Base-by-base conservation (phyloP, 2,888 invertebrate genomes). In the Brachyopa scutellaris region DNA sequence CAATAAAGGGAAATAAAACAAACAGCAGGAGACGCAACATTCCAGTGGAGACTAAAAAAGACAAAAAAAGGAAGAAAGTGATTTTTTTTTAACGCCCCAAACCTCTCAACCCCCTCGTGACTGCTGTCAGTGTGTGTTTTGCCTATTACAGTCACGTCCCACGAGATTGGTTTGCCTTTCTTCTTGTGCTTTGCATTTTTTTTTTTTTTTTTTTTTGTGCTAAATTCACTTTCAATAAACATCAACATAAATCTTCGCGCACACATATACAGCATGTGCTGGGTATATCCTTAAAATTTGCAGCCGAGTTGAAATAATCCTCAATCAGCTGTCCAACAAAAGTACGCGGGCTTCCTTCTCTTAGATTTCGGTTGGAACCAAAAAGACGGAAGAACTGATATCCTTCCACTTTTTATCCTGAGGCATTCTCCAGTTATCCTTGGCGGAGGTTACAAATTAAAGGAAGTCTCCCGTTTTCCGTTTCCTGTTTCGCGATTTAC, bases 201-300 rank as follows among this genome's bases (percentile, higher is more conserved):
- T 11, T 36, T 49, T 19, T 53, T 17, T 66, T 70, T 82, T 62
- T 45, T 53, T 67, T 77, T 53, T 66, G 51, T 55, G 62, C 76
- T 79, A 66, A 80, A 79, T 84, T 84, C 84, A 36, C 84, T 84
- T 84, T 77, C 84, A 84, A 84, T 84, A 84, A 84, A 73, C 84
- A 84, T 84, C 84, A 84, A 64, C 84, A 84, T 84, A 84, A 84
- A 84, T 84, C 72, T 84, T 51, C 64, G 33, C 36, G 21, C 42
- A 8, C 19, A 42, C 55, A 29, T 13, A 15, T 6, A 45, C 69
- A 64, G n/a, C 62, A 57, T 70, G 64, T 42, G 70, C 40, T 51
- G 11, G 26, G 73, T n/a, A n/a, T 72, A 73, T 72, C 66, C 57
- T 57, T 70, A 55, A 70, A 51, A 78, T 66, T 78, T 78, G 62